These are phyloP conservation scores for Cantharis flavilabris DNA, from an alignment of 2,888 invertebrate species.

Conservation along the genomic window DNA sequence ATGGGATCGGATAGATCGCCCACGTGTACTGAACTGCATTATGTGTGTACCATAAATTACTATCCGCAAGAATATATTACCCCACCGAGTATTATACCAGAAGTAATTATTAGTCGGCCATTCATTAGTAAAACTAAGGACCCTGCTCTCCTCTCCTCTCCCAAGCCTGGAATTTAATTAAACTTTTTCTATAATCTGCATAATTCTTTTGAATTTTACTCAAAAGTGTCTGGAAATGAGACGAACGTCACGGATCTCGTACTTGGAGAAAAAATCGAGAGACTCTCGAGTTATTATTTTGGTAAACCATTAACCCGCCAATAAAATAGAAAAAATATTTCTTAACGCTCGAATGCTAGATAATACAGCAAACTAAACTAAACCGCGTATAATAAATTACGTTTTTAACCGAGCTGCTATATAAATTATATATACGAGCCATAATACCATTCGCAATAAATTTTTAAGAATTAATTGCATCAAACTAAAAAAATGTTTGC, in stretches of 20 bases:
- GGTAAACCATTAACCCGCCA: not conserved
- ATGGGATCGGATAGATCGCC: constrained; percentile 19
- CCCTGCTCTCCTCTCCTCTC: not conserved
- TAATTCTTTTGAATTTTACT: not conserved
- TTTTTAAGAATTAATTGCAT: not conserved
- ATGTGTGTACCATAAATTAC: constrained; percentile 24
- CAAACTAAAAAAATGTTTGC: not conserved
- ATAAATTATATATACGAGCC: not conserved
- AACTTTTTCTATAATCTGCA: not conserved
- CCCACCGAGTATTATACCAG: constrained; percentile 2
- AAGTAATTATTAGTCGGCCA: constrained; percentile 3
- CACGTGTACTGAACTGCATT: constrained; percentile 28
- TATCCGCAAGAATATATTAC: constrained; percentile 16
- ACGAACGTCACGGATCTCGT: no score
- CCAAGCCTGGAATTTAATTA: not conserved
- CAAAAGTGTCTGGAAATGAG: not conserved
- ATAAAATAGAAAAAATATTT: not conserved
- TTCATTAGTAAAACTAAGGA: not conserved
- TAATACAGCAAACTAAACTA: not conserved
- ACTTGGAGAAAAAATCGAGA: not conserved
- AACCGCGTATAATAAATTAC: not conserved
- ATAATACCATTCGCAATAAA: not conserved
- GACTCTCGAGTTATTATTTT: not conserved
- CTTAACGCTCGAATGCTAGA: not conserved
- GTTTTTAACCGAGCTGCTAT: not conserved